Evolutionary conservation across 2,888 invertebrate species (phyloP), one percentile per base, ranked within the genome.

Genomic region (Oscheius sp.): DNA sequence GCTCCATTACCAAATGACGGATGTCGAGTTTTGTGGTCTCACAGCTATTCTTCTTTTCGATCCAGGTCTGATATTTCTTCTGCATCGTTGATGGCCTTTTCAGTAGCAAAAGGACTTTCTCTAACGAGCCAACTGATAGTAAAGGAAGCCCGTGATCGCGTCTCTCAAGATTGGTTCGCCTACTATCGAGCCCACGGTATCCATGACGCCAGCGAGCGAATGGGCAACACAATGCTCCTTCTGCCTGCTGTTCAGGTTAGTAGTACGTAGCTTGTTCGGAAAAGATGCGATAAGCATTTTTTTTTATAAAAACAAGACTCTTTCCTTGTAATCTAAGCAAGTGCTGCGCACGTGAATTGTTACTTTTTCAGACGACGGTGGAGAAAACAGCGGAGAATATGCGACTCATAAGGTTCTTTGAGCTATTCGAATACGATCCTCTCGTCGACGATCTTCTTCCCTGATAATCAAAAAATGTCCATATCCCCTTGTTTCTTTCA

Each of bases 141-240:
- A 10, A 73, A 74, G 29, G 77, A 78, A 11, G 73, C 78, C 21
- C 77, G 82, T 29, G 80, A 81, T 42, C 65, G 76, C 4, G 74
- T 82, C 35, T 84, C 75, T 50, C 70, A 71, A 66, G 84, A 86
- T 48, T 86, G 86, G 86, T 85, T 85, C 74, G 72, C 82, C 37
- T 84, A 78, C 50, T 86, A 86, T 75, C 71, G 76, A 4, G 77
- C 77, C 21, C 78, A 77, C 29, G 81, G 79, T 7, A 72, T 83
- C 11, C 33, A 11, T n/a, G 68, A 86, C 65, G 81, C 79, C 5
- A 77, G 81, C n/a, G 77, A 80, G 11, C 76, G 81, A 47, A 79
- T 86, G n/a, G 86, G 85, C n/a, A 85, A 86, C 75, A 82, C 85
- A 2, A 68, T 86, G 11, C 77, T 86, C 7, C 73, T 86, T 1